Percentiles rank a stretch among this genome's conserved stretches.
Evolutionary conservation across 2,113 vertebrate genomes (phyloP).

Genomic region (Tympanuchus pallidicinctus): DNA sequence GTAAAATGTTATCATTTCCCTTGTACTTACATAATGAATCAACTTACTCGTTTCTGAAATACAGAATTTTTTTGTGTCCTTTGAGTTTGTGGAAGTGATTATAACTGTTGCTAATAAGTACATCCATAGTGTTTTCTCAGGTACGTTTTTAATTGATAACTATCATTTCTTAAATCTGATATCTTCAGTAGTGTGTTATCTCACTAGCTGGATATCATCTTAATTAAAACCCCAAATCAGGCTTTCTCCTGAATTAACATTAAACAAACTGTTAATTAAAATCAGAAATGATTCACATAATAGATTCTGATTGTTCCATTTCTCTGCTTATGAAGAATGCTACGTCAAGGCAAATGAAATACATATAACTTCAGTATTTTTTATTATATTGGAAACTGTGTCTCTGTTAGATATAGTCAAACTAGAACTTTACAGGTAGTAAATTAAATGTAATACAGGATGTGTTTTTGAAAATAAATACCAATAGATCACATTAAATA

Average conservation of each 20-base stretch:
- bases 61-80: neutral
- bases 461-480: neutral
- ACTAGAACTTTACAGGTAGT: neutral
- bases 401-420: neutral
- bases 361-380: neutral
- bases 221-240: neutral
- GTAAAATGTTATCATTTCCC: neutral
- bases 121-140: neutral
- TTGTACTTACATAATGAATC: neutral
- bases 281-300: neutral
- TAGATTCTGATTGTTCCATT: neutral
- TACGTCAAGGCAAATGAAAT: neutral
- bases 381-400: neutral
- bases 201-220: neutral
- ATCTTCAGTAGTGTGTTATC: neutral
- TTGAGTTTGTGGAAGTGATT: neutral
- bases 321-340: neutral
- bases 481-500: neutral
- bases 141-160: neutral
- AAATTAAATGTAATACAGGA: neutral
- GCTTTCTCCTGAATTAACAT: neutral
- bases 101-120: neutral
- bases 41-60: neutral
- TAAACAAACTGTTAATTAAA: neutral
- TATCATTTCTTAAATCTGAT: neutral